Conservation (phyloP, 1,140 invertebrate species). For the Drosophila melanogaster region DNA sequence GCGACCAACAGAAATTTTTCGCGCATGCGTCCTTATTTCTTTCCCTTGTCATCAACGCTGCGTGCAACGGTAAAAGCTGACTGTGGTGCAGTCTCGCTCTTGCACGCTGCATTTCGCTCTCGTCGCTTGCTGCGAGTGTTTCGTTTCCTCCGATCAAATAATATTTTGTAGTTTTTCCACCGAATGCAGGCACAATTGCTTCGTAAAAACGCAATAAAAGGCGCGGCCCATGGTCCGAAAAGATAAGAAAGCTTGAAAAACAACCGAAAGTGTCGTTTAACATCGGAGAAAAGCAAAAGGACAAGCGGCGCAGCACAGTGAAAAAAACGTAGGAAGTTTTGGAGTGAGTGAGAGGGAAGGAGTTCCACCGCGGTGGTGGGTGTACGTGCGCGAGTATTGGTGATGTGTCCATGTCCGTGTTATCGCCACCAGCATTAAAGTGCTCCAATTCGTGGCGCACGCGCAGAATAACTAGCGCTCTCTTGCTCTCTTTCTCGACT, state of each 20-base stretch:
- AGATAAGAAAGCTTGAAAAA: background rate
- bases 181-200: background rate
- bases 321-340: constrained; percentile 29
- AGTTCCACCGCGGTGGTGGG: constrained; percentile 30
- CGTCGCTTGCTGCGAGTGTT: constrained; percentile 33
- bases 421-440: constrained; percentile 69
- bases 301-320: constrained; percentile 24
- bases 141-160: constrained; percentile 7
- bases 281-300: background rate
- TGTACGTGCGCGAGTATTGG: constrained; percentile 29
- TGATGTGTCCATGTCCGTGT: constrained; percentile 49
- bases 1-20: background rate
- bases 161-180: constrained; percentile 3
- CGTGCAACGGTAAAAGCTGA: constrained; percentile 14
- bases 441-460: constrained; percentile 68
- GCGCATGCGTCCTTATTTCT: background rate
- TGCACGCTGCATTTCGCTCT: constrained; percentile 33
- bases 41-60: background rate
- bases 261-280: constrained; percentile 10
- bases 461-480: constrained; percentile 46
- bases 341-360: background rate
- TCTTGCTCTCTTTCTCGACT: constrained; percentile 30
- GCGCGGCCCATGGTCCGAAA: background rate
- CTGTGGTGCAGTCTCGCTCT: constrained; percentile 29
- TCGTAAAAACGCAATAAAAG: constrained; percentile 5